These are phyloP conservation scores for Drosophila acutilabella DNA, from an alignment of 2,888 invertebrate genomes.

Conservation along the genomic window DNA sequence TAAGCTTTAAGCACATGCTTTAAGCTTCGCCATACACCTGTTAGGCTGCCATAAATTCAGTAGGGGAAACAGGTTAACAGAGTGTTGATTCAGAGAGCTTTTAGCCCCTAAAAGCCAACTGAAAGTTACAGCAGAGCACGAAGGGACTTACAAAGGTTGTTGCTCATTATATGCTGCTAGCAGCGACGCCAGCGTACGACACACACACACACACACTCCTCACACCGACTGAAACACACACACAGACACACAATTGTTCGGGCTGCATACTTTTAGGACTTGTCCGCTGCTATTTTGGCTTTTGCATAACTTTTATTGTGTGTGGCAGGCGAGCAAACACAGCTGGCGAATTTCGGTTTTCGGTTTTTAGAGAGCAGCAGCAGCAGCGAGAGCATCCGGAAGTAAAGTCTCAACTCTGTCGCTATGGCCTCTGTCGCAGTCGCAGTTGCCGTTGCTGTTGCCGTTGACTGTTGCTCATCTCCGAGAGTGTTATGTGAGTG, in stretches of 20 bases:
- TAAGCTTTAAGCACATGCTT: constrained; percentile 31
- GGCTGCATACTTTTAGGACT: constrained; percentile 70
- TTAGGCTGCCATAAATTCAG: constrained; percentile 20
- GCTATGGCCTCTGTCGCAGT: constrained; percentile 17
- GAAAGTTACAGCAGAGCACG: constrained; percentile 24
- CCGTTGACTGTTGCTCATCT: constrained; percentile 78
- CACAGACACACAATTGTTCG: constrained; percentile 19
- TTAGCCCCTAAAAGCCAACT: constrained; percentile 36
- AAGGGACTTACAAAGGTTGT: constrained; percentile 45
- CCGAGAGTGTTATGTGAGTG: constrained; percentile 35
- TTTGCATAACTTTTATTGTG: constrained; percentile 80
- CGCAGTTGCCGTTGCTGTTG: constrained; percentile 26
- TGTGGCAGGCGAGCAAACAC: constrained; percentile 44
- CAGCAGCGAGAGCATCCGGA: constrained; percentile 63
- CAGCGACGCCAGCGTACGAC: constrained; percentile 21
- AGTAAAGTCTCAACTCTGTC: constrained; percentile 48
- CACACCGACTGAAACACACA: constrained; percentile 3
- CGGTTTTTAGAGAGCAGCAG: constrained; percentile 47
- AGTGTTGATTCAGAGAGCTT: constrained; percentile 29
- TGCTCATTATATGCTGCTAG: constrained; percentile 44
- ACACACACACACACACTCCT: constrained; percentile 6
- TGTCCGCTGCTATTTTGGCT: constrained; percentile 61
- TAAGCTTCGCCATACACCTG: constrained; percentile 11
- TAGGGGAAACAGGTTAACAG: constrained; percentile 38
- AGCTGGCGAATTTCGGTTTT: constrained; percentile 49